phyloP scores from a whole-genome alignment of 2,888 invertebrate genomes.

The Lamellibrachia satsuma region DNA sequence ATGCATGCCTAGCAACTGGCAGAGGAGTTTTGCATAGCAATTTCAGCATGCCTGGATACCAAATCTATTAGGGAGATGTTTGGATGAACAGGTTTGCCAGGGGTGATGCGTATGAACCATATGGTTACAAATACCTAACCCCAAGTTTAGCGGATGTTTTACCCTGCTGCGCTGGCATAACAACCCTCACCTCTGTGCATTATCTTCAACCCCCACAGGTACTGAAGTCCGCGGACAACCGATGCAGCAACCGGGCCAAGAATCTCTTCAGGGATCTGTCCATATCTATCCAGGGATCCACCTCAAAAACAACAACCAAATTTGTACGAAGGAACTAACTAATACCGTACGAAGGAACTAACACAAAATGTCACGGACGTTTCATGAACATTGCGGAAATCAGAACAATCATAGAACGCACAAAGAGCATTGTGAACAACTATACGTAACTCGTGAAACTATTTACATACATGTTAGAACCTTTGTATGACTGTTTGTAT shows the following conservation, averaged over 20 bases:
- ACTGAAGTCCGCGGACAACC: conserved; percentile 61
- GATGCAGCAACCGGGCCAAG: conserved; percentile 60
- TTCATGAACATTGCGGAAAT: no score
- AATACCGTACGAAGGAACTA: neutral
- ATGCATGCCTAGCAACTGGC: neutral
- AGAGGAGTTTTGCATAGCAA: neutral
- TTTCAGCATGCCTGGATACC: neutral
- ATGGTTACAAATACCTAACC: no score
- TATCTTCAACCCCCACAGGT: conserved; percentile 64
- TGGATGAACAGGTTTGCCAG: neutral
- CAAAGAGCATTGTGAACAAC: neutral
- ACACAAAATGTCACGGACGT: neutral
- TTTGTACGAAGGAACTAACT: no score
- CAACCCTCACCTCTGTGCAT: conserved; percentile 61
- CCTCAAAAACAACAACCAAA: conserved; percentile 45
- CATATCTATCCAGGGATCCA: conserved; percentile 61
- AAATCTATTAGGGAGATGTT: no score
- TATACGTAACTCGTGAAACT: no score
- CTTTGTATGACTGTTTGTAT: no score
- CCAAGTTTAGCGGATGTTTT: no score
- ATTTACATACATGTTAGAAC: no score
- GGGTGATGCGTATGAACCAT: no score
- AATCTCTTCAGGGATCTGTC: conserved; percentile 57
- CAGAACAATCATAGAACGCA: no score
- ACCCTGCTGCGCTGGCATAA: neutral